These are phyloP conservation scores for Halocynthia aurantium DNA, from an alignment of 23 tunicate genomes.

Conservation along the genomic window DNA sequence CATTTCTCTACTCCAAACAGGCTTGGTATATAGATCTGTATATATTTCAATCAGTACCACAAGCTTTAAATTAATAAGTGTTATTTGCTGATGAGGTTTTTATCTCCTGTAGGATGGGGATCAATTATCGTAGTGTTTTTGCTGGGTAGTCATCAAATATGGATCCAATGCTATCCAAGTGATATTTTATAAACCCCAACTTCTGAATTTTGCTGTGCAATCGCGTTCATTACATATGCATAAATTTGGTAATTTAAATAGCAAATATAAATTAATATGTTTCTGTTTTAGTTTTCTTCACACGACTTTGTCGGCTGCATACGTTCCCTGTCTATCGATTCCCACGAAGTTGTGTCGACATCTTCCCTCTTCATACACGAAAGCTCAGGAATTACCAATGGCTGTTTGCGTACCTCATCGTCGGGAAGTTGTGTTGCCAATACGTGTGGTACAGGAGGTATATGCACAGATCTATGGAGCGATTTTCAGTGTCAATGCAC, in stretches of 20 bases:
- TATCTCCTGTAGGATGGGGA: no score
- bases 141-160: no score
- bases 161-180: no score
- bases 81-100: no score
- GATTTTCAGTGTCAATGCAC: constrained; percentile 47
- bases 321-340: constrained; percentile 30
- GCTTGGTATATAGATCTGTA: no score
- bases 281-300: constrained; percentile 47
- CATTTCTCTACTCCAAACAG: no score
- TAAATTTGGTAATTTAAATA: background rate
- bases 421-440: constrained; percentile 18
- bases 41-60: no score
- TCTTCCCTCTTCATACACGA: constrained; percentile 14
- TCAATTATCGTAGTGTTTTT: no score
- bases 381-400: constrained; percentile 15
- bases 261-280: background rate
- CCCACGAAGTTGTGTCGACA: constrained; percentile 8
- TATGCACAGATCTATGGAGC: constrained; percentile 59
- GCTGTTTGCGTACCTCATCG: constrained; percentile 27
- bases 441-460: constrained; percentile 30
- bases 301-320: constrained; percentile 82
- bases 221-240: no score
- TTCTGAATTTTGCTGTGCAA: no score
- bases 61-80: no score
- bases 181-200: no score